phyloP scores from a whole-genome alignment of 37 sponge, comb jelly and placozoan genomes.

The Chondrilla cf. caribensis region DNA sequence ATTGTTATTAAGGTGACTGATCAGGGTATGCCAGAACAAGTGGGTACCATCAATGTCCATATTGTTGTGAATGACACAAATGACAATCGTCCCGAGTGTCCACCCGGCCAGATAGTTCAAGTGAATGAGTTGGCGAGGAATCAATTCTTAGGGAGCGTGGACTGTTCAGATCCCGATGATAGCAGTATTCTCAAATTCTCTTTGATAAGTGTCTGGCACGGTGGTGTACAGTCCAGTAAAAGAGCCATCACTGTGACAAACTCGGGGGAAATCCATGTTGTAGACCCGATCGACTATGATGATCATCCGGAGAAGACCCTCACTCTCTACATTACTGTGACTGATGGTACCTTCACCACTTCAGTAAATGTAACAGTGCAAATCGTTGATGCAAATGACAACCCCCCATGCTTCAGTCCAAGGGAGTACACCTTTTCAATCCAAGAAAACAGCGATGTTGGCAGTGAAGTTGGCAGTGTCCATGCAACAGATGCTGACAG shows the following conservation, averaged over 20 bases:
- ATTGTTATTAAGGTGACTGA: not conserved
- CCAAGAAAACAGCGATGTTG: not conserved
- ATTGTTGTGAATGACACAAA: not conserved
- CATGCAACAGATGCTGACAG: not conserved
- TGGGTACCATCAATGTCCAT: not conserved
- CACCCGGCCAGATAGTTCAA: not conserved
- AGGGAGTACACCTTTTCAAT: not conserved
- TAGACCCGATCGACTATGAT: not conserved
- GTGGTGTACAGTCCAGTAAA: not conserved
- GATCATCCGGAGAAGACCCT: not conserved
- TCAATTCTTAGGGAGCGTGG: not conserved
- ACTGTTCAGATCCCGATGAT: not conserved
- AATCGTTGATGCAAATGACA: not conserved
- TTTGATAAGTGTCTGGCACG: not conserved
- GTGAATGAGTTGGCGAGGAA: not conserved
- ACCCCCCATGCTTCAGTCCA: not conserved
- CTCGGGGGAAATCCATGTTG: not conserved
- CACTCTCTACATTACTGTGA: not conserved
- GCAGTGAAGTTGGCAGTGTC: not conserved
- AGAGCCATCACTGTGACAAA: not conserved
- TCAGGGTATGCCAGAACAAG: not conserved
- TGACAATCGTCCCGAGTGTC: not conserved
- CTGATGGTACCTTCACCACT: not conserved
- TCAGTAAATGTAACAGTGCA: not conserved
- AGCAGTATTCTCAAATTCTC: not conserved